phyloP scores from a whole-genome alignment of 1,140 invertebrate genomes.

The Drosophila pectinifera region DNA sequence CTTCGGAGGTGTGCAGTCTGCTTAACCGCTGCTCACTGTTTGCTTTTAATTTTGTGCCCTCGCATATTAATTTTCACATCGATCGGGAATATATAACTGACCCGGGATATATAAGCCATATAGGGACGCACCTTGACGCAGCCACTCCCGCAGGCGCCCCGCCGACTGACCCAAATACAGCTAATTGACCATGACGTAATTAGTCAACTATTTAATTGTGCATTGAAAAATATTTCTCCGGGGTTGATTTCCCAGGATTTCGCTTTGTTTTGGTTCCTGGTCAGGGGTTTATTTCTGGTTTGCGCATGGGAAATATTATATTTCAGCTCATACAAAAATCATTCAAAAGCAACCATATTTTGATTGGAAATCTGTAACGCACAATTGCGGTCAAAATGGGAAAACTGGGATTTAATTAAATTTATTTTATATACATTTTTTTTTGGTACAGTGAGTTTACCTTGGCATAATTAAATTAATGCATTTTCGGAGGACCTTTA shows the following conservation, averaged over 20 bases:
- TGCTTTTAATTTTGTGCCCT: constrained; percentile 54
- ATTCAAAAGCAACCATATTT: constrained; percentile 53
- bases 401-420: neutral
- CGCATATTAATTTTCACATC: constrained; percentile 73
- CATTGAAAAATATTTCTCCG: constrained; percentile 48
- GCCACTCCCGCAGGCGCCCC: constrained; percentile 30
- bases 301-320: constrained; percentile 49
- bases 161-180: constrained; percentile 62
- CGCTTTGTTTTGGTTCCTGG: constrained; percentile 39
- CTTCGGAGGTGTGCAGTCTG: constrained; percentile 34
- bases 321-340: constrained; percentile 36
- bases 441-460: neutral
- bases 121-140: constrained; percentile 41
- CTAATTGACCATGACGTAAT: constrained; percentile 80
- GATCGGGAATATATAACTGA: constrained; percentile 52
- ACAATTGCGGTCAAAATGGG: neutral
- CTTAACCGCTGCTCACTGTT: constrained; percentile 37
- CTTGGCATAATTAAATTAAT: no score
- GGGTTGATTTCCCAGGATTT: constrained; percentile 48
- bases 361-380: constrained; percentile 18
- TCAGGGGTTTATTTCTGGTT: constrained; percentile 25
- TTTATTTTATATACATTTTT: no score
- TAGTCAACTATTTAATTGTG: constrained; percentile 69
- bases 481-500: no score
- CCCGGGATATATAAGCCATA: constrained; percentile 17